A percentile compares a stretch with the other conserved stretches of the same genome.
Conservation (phyloP, 2,113 vertebrate species). For the Himantopus leucocephalus region DNA sequence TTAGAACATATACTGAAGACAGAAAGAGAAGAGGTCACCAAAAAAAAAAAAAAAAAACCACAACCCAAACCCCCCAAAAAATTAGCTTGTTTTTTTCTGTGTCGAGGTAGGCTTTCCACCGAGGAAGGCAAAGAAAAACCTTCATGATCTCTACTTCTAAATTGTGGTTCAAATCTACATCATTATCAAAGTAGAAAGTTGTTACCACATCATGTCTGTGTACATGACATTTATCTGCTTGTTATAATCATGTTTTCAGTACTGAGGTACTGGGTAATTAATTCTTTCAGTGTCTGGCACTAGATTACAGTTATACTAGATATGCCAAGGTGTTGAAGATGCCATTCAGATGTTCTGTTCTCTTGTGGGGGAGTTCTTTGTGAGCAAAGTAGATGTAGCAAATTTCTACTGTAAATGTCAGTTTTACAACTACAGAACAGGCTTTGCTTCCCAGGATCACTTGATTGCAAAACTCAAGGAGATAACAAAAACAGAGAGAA, state of each 20-base stretch:
- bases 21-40: background rate
- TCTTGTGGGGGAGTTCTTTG: background rate
- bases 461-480: background rate
- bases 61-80: too few species aligned
- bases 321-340: slow-evolving; percentile 23
- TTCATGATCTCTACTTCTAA: background rate
- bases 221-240: slow-evolving; percentile 48
- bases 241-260: slow-evolving; percentile 36
- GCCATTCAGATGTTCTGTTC: slow-evolving; percentile 15
- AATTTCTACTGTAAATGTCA: slow-evolving; percentile 18
- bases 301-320: background rate
- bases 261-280: slow-evolving; percentile 31
- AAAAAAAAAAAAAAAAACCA: background rate
- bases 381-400: background rate
- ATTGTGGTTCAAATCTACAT: background rate
- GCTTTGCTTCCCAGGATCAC: background rate
- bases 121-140: background rate
- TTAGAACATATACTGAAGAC: background rate
- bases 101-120: background rate
- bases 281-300: slow-evolving; percentile 25
- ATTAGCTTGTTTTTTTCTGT: background rate
- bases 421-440: background rate
- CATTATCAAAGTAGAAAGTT: slow-evolving; percentile 18
- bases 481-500: background rate
- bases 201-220: slow-evolving; percentile 6